Base-by-base conservation (phyloP, 1,140 invertebrate genomes). In the Polyergus mexicanus region DNA sequence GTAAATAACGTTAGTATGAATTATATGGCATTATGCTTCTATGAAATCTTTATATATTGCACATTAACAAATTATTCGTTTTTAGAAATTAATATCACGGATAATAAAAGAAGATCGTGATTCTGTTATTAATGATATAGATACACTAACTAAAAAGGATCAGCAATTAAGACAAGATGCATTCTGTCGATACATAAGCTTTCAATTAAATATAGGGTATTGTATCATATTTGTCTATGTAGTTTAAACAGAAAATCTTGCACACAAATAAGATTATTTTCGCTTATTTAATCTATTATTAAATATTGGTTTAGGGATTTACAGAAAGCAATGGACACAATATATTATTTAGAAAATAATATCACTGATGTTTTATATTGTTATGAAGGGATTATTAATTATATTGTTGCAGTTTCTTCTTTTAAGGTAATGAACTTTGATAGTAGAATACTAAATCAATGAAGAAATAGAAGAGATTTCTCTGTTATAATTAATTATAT, bases 61-160 rank as follows among this genome's bases (percentile, higher is more conserved):
- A 77, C n/a, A 81, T 22, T 44, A 69, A 65, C 44, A n/a, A 51
- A 71, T 11, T n/a, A 56, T 66, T 69, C 66, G 35, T 63, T 91
- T 91, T 32, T 69, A 94, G 89, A 92, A 86, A 85, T 88, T 94
- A n/a, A 90, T 92, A 62, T 83, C 68, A 19, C 87, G 80, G 51
- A 93, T 94, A 56, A 93, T 94, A 69, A 94, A 93, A 85, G 80
- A 93, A 90, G 86, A 93, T 77, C 63, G 62, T 6, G 28, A 81
- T 5, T 85, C 88, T 10, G 90, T 92, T 88, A 86, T 94, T 56
- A 84, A 88, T 1, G 92, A 94, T 85, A 89, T 94, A 78, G 83
- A 86, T 47, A 90, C 89, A 65, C 60, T 94, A 28, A 94, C 94
- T 41, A 94, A 92, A 89, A 91, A 90, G 54, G 88, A 94, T 88